A percentile compares a stretch with the other conserved stretches of the same genome.
These are phyloP conservation scores for Agapostemon virescens DNA, from an alignment of 2,888 invertebrate genomes.

Conservation along the genomic window DNA sequence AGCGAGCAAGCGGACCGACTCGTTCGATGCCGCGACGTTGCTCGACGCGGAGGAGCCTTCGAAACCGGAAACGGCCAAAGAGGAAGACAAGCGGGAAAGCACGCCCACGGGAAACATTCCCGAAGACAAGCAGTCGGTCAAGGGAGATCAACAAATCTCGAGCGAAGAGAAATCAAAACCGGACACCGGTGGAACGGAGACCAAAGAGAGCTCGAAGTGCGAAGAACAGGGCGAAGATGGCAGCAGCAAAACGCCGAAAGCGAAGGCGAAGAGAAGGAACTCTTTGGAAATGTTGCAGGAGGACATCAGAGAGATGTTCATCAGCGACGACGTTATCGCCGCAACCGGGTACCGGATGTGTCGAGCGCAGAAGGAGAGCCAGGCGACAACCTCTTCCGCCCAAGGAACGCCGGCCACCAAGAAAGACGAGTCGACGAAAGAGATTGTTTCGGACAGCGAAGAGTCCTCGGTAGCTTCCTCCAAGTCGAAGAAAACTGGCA, in stretches of 20 bases:
- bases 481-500: conserved; percentile 40
- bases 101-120: no score
- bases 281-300: conserved; percentile 86
- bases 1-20: not conserved
- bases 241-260: conserved; percentile 45
- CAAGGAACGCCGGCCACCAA: not conserved
- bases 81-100: not conserved
- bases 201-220: conserved; percentile 17
- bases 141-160: not conserved
- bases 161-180: not conserved
- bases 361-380: conserved; percentile 82
- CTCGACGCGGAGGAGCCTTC: not conserved
- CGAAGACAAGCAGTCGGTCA: not conserved
- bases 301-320: conserved; percentile 87
- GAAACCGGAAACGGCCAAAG: not conserved
- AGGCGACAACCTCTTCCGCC: not conserved
- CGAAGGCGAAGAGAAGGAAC: conserved; percentile 75
- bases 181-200: not conserved
- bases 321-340: conserved; percentile 84
- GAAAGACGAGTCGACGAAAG: conserved; percentile 47
- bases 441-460: conserved; percentile 23
- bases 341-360: conserved; percentile 86
- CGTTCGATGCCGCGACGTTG: not conserved
- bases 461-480: conserved; percentile 11
- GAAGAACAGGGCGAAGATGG: conserved; percentile 43